Percentiles rank a stretch among this genome's conserved stretches.
Conservation (phyloP, 2,797 vertebrate species). For the Pitangus sulphuratus region DNA sequence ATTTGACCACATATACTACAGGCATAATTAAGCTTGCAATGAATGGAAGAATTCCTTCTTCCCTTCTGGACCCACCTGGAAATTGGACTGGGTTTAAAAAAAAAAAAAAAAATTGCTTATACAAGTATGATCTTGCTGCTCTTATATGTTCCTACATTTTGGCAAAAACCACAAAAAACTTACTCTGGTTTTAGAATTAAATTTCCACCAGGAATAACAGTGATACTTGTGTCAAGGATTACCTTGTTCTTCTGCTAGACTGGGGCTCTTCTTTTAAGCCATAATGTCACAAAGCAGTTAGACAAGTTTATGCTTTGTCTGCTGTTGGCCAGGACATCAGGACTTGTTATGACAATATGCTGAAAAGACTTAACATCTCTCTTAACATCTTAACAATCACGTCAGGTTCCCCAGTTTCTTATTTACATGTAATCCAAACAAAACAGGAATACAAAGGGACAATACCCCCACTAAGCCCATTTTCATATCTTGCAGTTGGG, state of each 20-base stretch:
- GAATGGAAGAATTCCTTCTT: background rate
- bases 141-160: background rate
- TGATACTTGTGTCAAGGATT: background rate
- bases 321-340: background rate
- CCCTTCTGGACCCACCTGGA: rapidly evolving
- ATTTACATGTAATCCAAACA: background rate
- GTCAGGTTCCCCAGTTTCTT: background rate
- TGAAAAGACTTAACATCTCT: background rate
- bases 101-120: background rate
- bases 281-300: background rate
- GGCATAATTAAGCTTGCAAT: background rate
- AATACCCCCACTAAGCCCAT: background rate
- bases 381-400: background rate
- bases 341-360: background rate
- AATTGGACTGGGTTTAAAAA: background rate
- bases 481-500: background rate
- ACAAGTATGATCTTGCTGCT: background rate
- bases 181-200: background rate
- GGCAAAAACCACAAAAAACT: background rate
- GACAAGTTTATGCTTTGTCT: background rate
- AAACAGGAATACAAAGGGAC: background rate
- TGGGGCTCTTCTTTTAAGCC: background rate
- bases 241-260: rapidly evolving
- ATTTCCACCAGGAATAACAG: background rate
- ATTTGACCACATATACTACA: background rate